Evolutionary conservation across 2,888 invertebrate species (phyloP), one percentile per base, ranked within the genome.

Genomic region (Ischnus inquisitorius): DNA sequence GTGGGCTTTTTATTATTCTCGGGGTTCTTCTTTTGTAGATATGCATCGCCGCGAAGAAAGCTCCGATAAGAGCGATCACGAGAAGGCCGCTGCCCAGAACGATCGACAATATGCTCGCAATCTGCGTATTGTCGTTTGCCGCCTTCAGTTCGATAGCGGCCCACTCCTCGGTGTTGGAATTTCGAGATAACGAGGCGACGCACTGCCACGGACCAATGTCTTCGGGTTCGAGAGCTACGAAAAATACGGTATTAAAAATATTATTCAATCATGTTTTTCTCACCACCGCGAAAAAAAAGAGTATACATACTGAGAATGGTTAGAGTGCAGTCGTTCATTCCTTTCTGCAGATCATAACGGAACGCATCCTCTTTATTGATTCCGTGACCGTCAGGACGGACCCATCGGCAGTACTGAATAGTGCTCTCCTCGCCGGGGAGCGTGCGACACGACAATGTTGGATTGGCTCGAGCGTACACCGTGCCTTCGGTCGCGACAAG

Each of bases 391-490:
- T 89, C 87, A 43, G 92, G 92, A 68, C 88, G 91, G 68, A 93
- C 85, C 92, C 92, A 92, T 67, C 92, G 90, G 76, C 93, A 93
- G 71, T 92, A 90, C 78, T 90, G 86, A 81, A 92, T 87, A 25
- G 86, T 85, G 22, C 86, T 88, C 71, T 89, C 83, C 39, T 79
- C 84, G 19, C 76, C 85, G 43, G 89, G 90, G 84, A 91, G 87
- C 39, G 90, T 87, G 43, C 83, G 83, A 80, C 90, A 92, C 46
- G 88, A 80, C 64, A 92, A 86, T 64, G 68, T 83, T 75, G 85
- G 75, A 60, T 79, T 71, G n/a, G 39, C 1, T 43, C 34, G 28
- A 2, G 41, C 67, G 28, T 41, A 28, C 0, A 86, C 76, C 3
- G 8, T 22, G 5, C 41, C 57, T 12, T 67, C 43, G 2, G 5